These are phyloP conservation scores for Montifringilla adamsi DNA, from an alignment of 2,113 vertebrate genomes.

Conservation along the genomic window DNA sequence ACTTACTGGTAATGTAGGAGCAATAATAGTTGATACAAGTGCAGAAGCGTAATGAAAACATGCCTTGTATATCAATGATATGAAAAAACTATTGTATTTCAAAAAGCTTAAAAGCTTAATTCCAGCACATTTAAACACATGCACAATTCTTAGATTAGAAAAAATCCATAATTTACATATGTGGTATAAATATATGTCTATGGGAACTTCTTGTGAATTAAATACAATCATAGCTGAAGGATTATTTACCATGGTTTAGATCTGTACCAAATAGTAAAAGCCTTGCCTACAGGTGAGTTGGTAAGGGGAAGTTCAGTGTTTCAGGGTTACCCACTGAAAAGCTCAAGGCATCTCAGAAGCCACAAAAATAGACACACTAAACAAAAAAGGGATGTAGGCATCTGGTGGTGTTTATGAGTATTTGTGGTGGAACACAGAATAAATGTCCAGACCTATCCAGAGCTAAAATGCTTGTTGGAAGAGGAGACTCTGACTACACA, in stretches of 20 bases:
- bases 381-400: not conserved
- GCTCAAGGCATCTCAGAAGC: not conserved
- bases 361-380: constrained; percentile 19
- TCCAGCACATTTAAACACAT: not conserved
- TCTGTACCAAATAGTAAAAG: not conserved
- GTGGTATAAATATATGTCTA: not conserved
- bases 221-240: not conserved
- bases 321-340: not conserved
- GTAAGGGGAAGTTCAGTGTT: not conserved
- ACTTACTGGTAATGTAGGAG: not conserved
- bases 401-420: not conserved
- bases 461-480: constrained; percentile 37
- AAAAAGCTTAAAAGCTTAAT: not conserved
- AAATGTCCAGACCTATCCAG: constrained; percentile 28
- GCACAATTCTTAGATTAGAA: not conserved
- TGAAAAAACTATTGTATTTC: not conserved
- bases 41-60: not conserved
- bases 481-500: constrained; percentile 26
- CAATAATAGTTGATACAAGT: not conserved
- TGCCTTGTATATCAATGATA: not conserved
- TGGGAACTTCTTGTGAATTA: not conserved
- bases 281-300: not conserved
- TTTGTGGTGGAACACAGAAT: constrained; percentile 16
- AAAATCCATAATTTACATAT: not conserved
- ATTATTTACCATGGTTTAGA: not conserved